Evolutionary conservation across 1,140 invertebrate genomes (phyloP), one percentile per base, ranked within the genome.

Genomic region (Coptotermes formosanus): DNA sequence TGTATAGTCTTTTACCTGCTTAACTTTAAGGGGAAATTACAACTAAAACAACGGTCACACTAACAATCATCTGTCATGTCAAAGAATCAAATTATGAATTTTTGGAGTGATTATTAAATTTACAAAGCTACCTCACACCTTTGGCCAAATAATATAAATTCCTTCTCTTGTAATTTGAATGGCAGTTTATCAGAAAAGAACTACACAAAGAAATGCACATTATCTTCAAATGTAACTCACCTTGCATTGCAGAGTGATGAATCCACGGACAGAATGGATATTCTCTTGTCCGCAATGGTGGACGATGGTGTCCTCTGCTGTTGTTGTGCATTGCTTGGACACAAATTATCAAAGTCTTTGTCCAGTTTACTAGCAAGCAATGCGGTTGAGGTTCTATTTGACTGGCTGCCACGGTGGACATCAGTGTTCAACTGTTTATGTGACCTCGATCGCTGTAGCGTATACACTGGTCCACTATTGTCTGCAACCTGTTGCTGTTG

Each of bases 341-440:
- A 87, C 84, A 87, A 69, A 85, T 87, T 89, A 82, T 88, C 89
- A 85, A 88, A 88, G 85, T 88, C 88, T 84, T 89, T 89, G 84
- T 87, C 86, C 64, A 87, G 81, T 75, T 87, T 87, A 52, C 86
- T 83, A 43, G 89, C 88, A 11, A 85, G 81, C 38, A 87, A 81
- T 59, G 69, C 86, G 14, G 81, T 81, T 81, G 84, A 90, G 88
- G 38, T 89, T 89, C 59, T 90, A 84, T 81, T 89, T 88, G 86
- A 92, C 90, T 9, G 93, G 93, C 83, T 93, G 64, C 64, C 92
- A 69, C 93, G 91, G 88, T 93, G 92, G 87, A 93, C 92, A 89
- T 95, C 94, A 38, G 94, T 95, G 90, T 96, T 96, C 52, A 96
- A 92, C 89, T 96, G 95, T 90, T 96, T 96, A 88, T 94, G 94